phyloP scores from a whole-genome alignment of 2,888 invertebrate genomes.

The Mesoligia furuncula region DNA sequence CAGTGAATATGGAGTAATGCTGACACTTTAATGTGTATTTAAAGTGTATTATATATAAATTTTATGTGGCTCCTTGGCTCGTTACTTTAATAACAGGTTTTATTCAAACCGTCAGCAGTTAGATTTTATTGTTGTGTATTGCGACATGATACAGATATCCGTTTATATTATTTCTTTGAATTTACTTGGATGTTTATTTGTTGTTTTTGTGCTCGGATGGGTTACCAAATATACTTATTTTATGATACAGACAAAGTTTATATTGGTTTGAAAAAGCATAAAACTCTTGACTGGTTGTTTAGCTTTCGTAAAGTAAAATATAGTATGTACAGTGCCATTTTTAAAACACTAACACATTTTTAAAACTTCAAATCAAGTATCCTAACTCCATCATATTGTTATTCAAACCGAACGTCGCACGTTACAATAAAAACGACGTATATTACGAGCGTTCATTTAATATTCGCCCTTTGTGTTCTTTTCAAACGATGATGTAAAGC shows the following conservation, averaged over 20 bases:
- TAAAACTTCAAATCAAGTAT: conserved; percentile 25
- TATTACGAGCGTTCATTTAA: conserved; percentile 71
- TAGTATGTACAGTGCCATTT: not conserved
- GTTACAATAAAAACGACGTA: conserved; percentile 63
- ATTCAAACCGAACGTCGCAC: conserved; percentile 61
- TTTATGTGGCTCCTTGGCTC: conserved; percentile 64
- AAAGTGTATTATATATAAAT: conserved; percentile 70
- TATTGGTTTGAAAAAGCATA: not conserved
- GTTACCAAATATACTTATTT: not conserved
- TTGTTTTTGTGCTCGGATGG: conserved; percentile 21
- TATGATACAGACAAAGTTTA: not conserved
- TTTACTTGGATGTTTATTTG: conserved; percentile 21
- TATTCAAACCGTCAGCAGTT: conserved; percentile 54
- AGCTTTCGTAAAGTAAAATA: too few species aligned
- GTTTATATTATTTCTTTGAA: conserved; percentile 44
- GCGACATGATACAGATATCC: conserved; percentile 53
- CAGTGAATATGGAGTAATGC: conserved; percentile 70
- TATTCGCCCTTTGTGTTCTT: conserved; percentile 78
- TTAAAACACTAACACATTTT: conserved; percentile 3
- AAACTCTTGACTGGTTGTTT: too few species aligned
- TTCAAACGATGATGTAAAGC: conserved; percentile 77
- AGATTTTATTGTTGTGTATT: conserved; percentile 56
- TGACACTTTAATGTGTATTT: conserved; percentile 74
- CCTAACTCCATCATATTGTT: conserved; percentile 33
- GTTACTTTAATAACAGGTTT: conserved; percentile 62